These are phyloP conservation scores for Anthophora plumipes DNA, from an alignment of 2,888 invertebrate genomes.

Conservation along the genomic window DNA sequence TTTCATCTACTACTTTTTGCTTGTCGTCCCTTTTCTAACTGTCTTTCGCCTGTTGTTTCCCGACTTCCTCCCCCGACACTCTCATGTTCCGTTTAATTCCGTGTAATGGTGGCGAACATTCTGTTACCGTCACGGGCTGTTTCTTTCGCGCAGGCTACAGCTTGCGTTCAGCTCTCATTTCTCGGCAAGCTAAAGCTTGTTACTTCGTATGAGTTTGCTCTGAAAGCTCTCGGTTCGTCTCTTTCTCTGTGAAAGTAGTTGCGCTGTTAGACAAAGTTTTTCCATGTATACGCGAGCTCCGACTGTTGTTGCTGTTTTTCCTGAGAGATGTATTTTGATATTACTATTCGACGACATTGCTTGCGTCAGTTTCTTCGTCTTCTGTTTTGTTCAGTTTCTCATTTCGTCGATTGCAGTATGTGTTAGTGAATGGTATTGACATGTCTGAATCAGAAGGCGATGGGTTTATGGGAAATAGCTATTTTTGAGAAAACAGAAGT, in stretches of 20 bases:
- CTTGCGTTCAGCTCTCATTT: conserved; percentile 9
- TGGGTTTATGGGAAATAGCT: too few species aligned
- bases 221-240: neutral
- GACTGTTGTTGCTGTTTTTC: neutral
- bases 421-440: too few species aligned
- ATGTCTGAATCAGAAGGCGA: too few species aligned
- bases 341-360: neutral
- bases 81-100: conserved; percentile 20
- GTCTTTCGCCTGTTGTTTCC: neutral
- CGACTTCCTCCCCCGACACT: neutral
- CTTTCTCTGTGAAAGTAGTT: too few species aligned
- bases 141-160: neutral
- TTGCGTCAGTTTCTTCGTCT: neutral
- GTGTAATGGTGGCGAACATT: conserved; percentile 25
- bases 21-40: neutral
- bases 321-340: neutral
- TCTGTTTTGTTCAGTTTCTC: neutral
- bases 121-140: conserved; percentile 9
- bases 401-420: too few species aligned
- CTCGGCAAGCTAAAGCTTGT: conserved; percentile 13
- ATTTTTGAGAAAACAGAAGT: too few species aligned
- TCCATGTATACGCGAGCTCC: neutral
- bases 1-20: neutral
- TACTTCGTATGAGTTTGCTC: conserved; percentile 8
- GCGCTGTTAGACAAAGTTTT: neutral